Evolutionary conservation across 2,797 vertebrate genomes (phyloP).

Genomic region (Thalassophryne amazonica): DNA sequence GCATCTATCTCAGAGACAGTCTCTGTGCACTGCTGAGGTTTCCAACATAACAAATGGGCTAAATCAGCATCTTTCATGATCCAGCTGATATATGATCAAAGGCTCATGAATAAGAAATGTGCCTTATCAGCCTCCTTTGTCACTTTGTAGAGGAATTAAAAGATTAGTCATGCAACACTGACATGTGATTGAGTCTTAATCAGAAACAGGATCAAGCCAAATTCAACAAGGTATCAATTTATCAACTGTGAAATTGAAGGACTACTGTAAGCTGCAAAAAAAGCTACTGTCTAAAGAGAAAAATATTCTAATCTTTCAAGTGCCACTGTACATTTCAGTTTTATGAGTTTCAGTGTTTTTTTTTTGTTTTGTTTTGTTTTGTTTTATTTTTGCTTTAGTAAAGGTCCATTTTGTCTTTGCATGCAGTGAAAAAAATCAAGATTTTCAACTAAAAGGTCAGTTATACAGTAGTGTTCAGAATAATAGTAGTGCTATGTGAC

Average conservation of each 20-base stretch:
- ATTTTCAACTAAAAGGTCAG: too few species aligned
- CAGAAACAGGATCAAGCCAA: conserved; percentile 4
- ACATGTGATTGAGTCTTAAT: conserved; percentile 5
- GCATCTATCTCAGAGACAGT: not conserved
- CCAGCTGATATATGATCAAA: conserved; percentile 6
- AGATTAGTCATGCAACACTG: conserved; percentile 1
- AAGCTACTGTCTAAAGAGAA: too few species aligned
- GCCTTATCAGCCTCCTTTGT: not conserved
- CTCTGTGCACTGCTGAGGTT: not conserved
- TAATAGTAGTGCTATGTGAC: too few species aligned
- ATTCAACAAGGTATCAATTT: conserved; percentile 3
- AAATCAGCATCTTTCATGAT: not conserved
- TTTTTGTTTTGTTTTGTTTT: too few species aligned
- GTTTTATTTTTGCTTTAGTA: too few species aligned
- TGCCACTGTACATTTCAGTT: too few species aligned
- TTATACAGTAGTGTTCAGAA: too few species aligned
- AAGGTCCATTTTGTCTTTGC: too few species aligned
- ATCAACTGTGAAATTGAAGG: not conserved
- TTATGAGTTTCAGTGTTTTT: too few species aligned
- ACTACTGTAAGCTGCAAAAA: not conserved
- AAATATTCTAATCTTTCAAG: too few species aligned
- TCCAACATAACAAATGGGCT: not conserved
- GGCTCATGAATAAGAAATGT: not conserved
- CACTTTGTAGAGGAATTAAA: not conserved
- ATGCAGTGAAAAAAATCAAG: too few species aligned